phyloP scores from a whole-genome alignment of 2,113 vertebrate genomes.

The Callopanchax toddi region DNA sequence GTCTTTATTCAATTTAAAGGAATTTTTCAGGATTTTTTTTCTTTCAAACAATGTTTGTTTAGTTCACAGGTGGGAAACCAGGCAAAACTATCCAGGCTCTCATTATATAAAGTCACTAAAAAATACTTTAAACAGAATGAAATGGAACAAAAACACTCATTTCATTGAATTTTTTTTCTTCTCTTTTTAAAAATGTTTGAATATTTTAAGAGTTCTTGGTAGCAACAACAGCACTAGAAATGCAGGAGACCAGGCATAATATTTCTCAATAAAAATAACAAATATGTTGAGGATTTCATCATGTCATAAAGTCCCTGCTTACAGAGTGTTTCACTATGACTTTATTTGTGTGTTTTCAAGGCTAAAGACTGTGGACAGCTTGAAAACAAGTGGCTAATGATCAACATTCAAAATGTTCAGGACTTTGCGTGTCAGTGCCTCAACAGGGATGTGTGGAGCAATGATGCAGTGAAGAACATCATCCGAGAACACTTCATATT shows the following conservation, averaged over 20 bases:
- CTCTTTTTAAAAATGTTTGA: neutral
- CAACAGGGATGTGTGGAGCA: conserved; percentile 98
- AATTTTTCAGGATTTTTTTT: conserved; percentile 32
- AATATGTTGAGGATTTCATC: neutral
- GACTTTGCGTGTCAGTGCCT: conserved; percentile 98
- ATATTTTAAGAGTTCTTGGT: neutral
- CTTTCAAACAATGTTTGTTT: conserved; percentile 20
- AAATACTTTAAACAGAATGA: no score
- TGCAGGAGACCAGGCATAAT: no score
- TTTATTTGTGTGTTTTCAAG: conserved; percentile 64
- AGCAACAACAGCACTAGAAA: no score
- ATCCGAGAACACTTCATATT: conserved; percentile 98
- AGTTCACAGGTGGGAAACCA: no score
- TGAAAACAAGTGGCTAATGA: conserved; percentile 99
- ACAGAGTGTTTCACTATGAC: neutral
- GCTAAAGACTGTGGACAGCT: conserved; percentile 97
- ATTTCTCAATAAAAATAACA: neutral
- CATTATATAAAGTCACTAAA: no score
- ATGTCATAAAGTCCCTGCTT: no score
- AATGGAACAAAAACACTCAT: no score
- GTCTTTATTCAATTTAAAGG: conserved; percentile 23
- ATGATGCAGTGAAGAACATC: conserved; percentile 94
- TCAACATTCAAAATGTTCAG: conserved; percentile 99
- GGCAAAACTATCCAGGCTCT: no score
- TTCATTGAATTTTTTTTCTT: no score